These are phyloP conservation scores for Scaptomyza pallida DNA, from an alignment of 1,140 invertebrate genomes.

Conservation along the genomic window DNA sequence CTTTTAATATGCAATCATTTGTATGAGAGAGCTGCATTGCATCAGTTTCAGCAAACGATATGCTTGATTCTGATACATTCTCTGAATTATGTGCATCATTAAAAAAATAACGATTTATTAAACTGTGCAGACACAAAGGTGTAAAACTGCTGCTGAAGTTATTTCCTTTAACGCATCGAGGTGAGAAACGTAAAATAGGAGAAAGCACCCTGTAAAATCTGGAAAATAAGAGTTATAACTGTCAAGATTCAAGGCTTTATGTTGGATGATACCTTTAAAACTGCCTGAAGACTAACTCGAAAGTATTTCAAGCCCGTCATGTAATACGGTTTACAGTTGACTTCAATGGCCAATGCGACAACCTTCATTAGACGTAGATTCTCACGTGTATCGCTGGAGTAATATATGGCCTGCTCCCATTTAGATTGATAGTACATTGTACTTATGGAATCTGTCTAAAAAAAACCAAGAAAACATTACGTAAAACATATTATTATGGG, in stretches of 20 bases:
- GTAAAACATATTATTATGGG: too few relatives aligned
- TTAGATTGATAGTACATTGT: slow-evolving; percentile 62
- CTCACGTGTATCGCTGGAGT: slow-evolving; percentile 57
- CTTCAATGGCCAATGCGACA: slow-evolving; percentile 60
- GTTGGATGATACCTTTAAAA: slow-evolving; percentile 51
- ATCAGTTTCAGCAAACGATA: slow-evolving; percentile 18
- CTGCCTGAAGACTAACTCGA: slow-evolving; percentile 61
- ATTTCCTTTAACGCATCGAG: slow-evolving; percentile 43
- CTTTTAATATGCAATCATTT: slow-evolving; percentile 80
- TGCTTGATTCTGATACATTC: slow-evolving; percentile 3
- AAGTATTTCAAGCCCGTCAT: slow-evolving; percentile 73
- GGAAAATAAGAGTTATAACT: neutral
- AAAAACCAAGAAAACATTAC: too few relatives aligned
- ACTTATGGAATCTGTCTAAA: slow-evolving; percentile 62
- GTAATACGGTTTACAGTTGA: slow-evolving; percentile 67
- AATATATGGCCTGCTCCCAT: slow-evolving; percentile 62
- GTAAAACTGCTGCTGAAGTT: neutral
- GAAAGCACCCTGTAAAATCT: slow-evolving; percentile 64
- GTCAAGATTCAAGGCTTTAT: neutral
- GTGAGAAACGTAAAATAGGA: slow-evolving; percentile 68
- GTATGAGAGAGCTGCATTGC: slow-evolving; percentile 33
- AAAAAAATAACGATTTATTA: slow-evolving; percentile 63
- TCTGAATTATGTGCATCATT: slow-evolving; percentile 46
- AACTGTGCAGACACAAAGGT: slow-evolving; percentile 36
- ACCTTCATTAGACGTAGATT: slow-evolving; percentile 67